Evolutionary conservation across 1,140 invertebrate genomes (phyloP), one percentile per base, ranked within the genome.

Genomic region (Psilanteris sp.): DNA sequence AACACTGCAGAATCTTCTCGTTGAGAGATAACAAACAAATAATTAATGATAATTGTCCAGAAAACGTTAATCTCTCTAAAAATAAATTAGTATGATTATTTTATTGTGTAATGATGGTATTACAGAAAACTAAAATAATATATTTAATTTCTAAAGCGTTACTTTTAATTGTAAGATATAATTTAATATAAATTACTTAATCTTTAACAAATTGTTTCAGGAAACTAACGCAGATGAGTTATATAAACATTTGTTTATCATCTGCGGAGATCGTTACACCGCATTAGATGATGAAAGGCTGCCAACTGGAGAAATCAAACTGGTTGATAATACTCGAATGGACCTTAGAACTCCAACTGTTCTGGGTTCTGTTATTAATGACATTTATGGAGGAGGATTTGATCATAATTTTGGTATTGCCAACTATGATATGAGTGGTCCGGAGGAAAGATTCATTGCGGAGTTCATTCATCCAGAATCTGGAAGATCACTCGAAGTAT

Each of bases 221-320:
- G 85, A 76, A 59, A 78, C 77, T 1, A 86, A 83, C 14, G 77
- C 82, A 1, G 37, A 57, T 5, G 92, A 91, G 67, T 67, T 96
- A 1, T 93, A 93, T 74, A 92, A 95, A 34, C 96, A 98, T 83
- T 77, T 89, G 8, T 88, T 97, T 3, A 87, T 83, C 1, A 90
- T 98, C 0, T 93, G 94, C 78, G 93, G 94, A 13, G 92, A 96
- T 88, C 88, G 88, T 14, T 95, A 93, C 80, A 94, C 94, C 0
- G 93, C 94, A 32, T 91, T 94, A 0, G 91, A 96, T 77, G 77
- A 89, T 0, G 89, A 90, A 9, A 90, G 91, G 3, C 94, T 97
- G 74, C 95, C 96, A n/a, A 96, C 94, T 18, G 96, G 96, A 0
- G 90, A 92, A 70, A 90, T 96, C 29, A 81, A 84, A 11, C 46